These are phyloP conservation scores for Lonchura striata DNA, from an alignment of 2,113 vertebrate genomes.

Conservation along the genomic window DNA sequence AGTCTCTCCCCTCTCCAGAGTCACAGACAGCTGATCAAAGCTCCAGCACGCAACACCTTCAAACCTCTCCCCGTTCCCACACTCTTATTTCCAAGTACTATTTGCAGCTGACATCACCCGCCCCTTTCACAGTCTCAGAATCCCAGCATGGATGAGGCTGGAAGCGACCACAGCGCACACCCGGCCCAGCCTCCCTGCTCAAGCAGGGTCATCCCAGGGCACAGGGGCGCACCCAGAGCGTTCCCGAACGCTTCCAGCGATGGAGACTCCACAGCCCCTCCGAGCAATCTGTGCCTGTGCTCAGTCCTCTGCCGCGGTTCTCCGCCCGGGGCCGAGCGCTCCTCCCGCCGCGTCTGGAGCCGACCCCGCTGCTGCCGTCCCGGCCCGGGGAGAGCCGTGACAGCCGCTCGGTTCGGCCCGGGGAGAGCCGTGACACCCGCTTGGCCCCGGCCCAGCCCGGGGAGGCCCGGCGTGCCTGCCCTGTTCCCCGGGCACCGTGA, in stretches of 20 bases:
- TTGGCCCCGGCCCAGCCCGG: background rate
- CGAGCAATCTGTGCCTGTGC: background rate
- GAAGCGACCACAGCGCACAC: background rate
- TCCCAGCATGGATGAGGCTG: background rate
- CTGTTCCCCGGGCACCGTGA: background rate
- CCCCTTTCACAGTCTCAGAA: background rate
- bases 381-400: background rate
- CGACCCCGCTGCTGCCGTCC: background rate
- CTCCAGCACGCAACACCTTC: background rate
- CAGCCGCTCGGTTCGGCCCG: background rate
- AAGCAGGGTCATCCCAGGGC: background rate
- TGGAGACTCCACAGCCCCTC: background rate
- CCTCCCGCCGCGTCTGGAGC: background rate
- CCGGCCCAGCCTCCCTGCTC: background rate
- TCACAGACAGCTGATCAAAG: conserved; percentile 10
- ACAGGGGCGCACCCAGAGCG: background rate
- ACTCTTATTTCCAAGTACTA: background rate
- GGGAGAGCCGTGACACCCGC: background rate
- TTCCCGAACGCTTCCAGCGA: background rate
- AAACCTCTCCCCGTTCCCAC: conserved; percentile 25
- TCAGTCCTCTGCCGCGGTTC: background rate
- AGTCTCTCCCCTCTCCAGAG: background rate
- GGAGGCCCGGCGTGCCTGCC: background rate
- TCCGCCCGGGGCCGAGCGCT: too few species aligned
- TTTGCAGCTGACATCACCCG: background rate